Evolutionary conservation across 2,888 invertebrate species (phyloP).

Genomic region (Eupithecia subfuscata): DNA sequence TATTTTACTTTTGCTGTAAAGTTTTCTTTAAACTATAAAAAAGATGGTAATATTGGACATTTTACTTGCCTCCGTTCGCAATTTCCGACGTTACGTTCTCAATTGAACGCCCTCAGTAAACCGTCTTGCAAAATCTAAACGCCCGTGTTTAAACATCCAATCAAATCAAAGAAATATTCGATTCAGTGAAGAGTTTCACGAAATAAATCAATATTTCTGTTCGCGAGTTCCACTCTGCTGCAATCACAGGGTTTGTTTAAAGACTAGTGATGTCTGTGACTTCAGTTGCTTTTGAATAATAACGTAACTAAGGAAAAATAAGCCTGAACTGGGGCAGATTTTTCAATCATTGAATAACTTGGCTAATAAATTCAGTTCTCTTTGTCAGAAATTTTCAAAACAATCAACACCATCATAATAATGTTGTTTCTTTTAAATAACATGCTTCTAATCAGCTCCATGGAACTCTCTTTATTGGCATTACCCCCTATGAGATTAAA

Average conservation of each 20-base stretch:
- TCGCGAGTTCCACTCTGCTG: constrained; percentile 13
- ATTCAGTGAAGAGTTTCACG: constrained; percentile 19
- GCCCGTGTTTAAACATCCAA: constrained; percentile 14
- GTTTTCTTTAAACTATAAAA: no score
- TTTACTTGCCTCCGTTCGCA: neutral
- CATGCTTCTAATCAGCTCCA: no score
- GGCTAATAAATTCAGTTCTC: neutral
- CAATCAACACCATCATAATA: no score
- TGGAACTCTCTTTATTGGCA: no score
- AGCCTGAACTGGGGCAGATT: neutral
- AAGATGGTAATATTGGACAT: neutral
- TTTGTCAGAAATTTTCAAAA: neutral
- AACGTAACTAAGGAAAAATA: no score
- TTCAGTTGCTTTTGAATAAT: neutral
- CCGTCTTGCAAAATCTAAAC: neutral
- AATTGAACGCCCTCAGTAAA: neutral
- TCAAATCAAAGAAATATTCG: constrained; percentile 27
- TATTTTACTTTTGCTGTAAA: no score
- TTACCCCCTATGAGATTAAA: no score
- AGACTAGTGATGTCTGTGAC: neutral
- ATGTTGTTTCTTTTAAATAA: no score
- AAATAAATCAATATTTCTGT: constrained; percentile 30
- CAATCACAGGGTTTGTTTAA: constrained; percentile 20
- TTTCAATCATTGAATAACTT: neutral
- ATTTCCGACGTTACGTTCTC: neutral